Percentiles rank a stretch among this genome's conserved stretches.
Evolutionary conservation across 2,113 vertebrate genomes (phyloP).

Genomic region (Rhineura floridana): DNA sequence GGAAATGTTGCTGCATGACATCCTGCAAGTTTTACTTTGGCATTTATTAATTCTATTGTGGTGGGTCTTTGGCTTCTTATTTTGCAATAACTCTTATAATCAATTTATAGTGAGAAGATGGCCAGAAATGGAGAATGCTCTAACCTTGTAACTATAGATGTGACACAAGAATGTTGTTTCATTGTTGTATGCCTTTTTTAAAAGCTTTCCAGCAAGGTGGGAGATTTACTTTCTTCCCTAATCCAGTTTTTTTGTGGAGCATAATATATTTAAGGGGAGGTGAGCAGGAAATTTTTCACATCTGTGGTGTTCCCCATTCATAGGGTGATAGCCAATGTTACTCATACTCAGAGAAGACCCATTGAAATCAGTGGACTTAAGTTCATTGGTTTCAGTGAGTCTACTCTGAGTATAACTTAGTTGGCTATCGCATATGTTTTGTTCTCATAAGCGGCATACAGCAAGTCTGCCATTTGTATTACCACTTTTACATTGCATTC

Average conservation of each 20-base stretch:
- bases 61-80: neutral
- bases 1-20: conserved; percentile 4
- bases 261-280: conserved; percentile 10
- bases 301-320: conserved; percentile 15
- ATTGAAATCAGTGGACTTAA: too few relatives aligned
- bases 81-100: neutral
- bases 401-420: too few relatives aligned
- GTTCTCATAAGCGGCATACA: neutral
- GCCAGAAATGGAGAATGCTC: conserved; percentile 2
- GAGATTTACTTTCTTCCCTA: neutral
- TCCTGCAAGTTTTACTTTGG: neutral
- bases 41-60: conserved; percentile 5
- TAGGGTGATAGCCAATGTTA: too few relatives aligned
- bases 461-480: neutral
- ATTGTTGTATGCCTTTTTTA: neutral
- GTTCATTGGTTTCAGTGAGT: too few relatives aligned
- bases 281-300: neutral
- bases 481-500: neutral
- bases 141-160: neutral
- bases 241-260: neutral
- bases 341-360: too few relatives aligned
- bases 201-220: neutral
- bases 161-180: neutral
- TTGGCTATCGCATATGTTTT: neutral
- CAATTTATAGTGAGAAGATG: conserved; percentile 16